phyloP scores from a whole-genome alignment of 2,888 invertebrate species.

The Ptilodon capucinus region DNA sequence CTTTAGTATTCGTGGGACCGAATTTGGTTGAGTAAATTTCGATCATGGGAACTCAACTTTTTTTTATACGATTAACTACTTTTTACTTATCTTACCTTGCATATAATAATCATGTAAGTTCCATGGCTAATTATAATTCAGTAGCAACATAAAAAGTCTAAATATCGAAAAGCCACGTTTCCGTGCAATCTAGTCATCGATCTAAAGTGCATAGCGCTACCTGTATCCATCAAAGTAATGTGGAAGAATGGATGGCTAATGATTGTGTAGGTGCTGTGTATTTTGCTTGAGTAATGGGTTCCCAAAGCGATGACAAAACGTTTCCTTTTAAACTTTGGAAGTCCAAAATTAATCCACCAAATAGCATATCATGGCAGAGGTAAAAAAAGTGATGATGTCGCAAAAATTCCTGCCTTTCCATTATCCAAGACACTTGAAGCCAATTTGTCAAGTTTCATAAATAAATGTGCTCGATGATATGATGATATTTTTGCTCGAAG shows the following conservation, averaged over 20 bases:
- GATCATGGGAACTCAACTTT: background rate
- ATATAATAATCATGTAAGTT: background rate
- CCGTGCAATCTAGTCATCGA: conserved; percentile 58
- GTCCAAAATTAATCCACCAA: conserved; percentile 20
- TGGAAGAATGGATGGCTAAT: conserved; percentile 62
- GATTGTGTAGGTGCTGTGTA: conserved; percentile 78
- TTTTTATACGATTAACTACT: too few species aligned
- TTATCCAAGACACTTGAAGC: conserved; percentile 34
- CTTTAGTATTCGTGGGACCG: background rate
- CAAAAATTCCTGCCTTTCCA: conserved; percentile 32
- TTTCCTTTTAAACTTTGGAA: conserved; percentile 38
- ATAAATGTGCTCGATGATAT: conserved; percentile 50
- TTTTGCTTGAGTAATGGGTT: conserved; percentile 64
- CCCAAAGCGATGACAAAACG: conserved; percentile 66
- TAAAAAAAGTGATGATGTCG: conserved; percentile 28
- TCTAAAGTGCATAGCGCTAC: conserved; percentile 69
- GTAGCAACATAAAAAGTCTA: conserved; percentile 34
- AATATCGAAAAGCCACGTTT: conserved; percentile 42
- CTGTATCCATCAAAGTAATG: conserved; percentile 43
- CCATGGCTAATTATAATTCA: conserved; percentile 1
- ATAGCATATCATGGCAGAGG: conserved; percentile 28
- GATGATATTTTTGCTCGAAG: conserved; percentile 48
- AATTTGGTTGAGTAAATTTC: background rate
- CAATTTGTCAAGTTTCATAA: conserved; percentile 41
- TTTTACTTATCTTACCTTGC: background rate